A percentile compares a stretch with the other conserved stretches of the same genome.
Conservation (phyloP, 2,888 invertebrate species). For the Tachina grossa region DNA sequence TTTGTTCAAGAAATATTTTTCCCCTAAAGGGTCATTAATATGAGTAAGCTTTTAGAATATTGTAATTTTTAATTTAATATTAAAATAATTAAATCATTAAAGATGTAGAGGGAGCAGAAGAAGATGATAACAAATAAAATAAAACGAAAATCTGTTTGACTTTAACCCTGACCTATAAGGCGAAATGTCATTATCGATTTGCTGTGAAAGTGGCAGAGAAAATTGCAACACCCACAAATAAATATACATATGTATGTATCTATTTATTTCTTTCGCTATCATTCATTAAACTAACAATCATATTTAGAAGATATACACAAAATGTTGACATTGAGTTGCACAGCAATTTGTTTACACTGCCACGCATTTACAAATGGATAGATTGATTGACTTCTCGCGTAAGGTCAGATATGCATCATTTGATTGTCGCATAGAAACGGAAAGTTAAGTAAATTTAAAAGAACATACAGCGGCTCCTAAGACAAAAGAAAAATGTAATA, state of each 20-base stretch:
- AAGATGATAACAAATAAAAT: not conserved
- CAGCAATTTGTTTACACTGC: too few species aligned
- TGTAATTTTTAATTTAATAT: not conserved
- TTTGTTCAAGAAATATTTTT: not conserved
- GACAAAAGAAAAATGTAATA: too few species aligned
- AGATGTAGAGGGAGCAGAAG: not conserved
- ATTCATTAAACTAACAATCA: conserved; percentile 17
- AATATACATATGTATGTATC: too few species aligned
- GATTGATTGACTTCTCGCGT: too few species aligned
- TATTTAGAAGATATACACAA: not conserved
- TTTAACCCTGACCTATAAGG: conserved; percentile 41
- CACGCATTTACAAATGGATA: too few species aligned
- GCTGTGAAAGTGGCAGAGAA: not conserved
- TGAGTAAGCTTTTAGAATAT: not conserved
- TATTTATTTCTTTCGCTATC: conserved; percentile 18
- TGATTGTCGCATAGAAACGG: too few species aligned
- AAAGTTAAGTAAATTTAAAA: too few species aligned
- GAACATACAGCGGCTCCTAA: too few species aligned
- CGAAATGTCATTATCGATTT: conserved; percentile 14
- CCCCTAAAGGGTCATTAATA: not conserved
- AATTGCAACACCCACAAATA: not conserved
- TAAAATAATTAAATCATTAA: conserved; percentile 8
- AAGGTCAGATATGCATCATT: too few species aligned
- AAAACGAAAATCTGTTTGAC: not conserved
- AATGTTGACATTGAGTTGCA: too few species aligned